Conservation (phyloP, 2,797 vertebrate species). For the Tachyglossus aculeatus region DNA sequence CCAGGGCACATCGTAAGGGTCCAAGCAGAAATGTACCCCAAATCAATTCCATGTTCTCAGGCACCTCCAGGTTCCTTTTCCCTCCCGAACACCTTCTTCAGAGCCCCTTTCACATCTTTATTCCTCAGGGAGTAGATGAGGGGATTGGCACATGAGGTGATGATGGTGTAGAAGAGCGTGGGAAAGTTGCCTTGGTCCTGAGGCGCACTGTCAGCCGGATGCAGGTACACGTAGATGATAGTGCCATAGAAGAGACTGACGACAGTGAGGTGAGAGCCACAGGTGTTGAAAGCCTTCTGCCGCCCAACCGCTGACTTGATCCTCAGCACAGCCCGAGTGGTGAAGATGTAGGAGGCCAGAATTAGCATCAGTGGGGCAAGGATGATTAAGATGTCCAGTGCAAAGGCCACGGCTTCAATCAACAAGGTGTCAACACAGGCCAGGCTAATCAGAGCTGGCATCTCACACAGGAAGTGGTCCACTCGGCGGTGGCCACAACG, state of each 20-base stretch:
- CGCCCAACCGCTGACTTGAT: slow-evolving; percentile 16
- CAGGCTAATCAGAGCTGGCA: slow-evolving; percentile 52
- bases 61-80: background rate
- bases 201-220: slow-evolving; percentile 43
- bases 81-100: slow-evolving; percentile 33
- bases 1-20: too few relatives aligned
- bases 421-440: slow-evolving; percentile 45
- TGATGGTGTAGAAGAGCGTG: slow-evolving; percentile 55
- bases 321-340: background rate
- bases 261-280: slow-evolving; percentile 38
- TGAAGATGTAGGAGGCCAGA: slow-evolving; percentile 34
- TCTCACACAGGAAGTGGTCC: slow-evolving; percentile 65
- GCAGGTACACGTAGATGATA: slow-evolving; percentile 56
- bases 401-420: slow-evolving; percentile 41
- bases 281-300: slow-evolving; percentile 49
- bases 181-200: slow-evolving; percentile 58
- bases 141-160: slow-evolving; percentile 52
- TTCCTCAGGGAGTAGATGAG: slow-evolving; percentile 55
- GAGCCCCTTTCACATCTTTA: slow-evolving; percentile 42
- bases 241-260: slow-evolving; percentile 51
- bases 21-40: too few relatives aligned
- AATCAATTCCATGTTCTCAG: too few relatives aligned
- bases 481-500: slow-evolving; percentile 43
- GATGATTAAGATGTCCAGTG: slow-evolving; percentile 43
- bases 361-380: slow-evolving; percentile 32